Evolutionary conservation across 1,140 invertebrate species (phyloP), one percentile per base, ranked within the genome.

Genomic region (Scaptomyza montana): DNA sequence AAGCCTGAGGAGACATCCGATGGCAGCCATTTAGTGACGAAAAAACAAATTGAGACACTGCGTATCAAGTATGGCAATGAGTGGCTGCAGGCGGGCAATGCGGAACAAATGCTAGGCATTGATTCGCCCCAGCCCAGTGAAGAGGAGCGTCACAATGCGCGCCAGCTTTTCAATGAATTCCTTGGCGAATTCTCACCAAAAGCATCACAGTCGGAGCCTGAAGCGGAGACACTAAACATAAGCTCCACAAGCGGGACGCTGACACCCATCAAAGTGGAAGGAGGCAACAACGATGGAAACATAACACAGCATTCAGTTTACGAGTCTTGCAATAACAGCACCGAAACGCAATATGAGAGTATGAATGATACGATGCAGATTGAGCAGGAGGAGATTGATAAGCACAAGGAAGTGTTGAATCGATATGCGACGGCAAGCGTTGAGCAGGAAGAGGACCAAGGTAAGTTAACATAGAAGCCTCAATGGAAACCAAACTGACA

Each of bases 31-130:
- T 89, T 95, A 49, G 93, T 94, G 76, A 94, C 93, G 0, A 95
- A 95, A 73, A 93, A 93, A 66, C 93, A 95, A 85, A 93, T 95
- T 56, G 92, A 94, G 57, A 92, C 92, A 16, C 63, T 95, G 8
- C 90, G 94, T 10, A 82, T 94, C 63, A 93, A 93, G 43, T 94
- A 93, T 85, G 94, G 94, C 7, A 93, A 93, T 72, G 92, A 94
- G 46, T 95, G 94, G 94, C 71, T 95, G 10, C 93, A 93, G 45
- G 92, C 90, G 63, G 92, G 93, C 8, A 93, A 93, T 39, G 94
- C 94, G 2, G 92, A 92, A 21, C 91, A 90, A n/a, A 92, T 94
- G 53, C 92, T 94, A 73, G 94, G 94, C 41, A 46, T 85, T 6
- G 56, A 67, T 2, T 16, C 62, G 10, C 3, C 46, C 0, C 51